Percentiles rank a stretch among this genome's conserved stretches.
phyloP scores from a whole-genome alignment of 2,888 invertebrate species.

The Caenorhabditis sp. region DNA sequence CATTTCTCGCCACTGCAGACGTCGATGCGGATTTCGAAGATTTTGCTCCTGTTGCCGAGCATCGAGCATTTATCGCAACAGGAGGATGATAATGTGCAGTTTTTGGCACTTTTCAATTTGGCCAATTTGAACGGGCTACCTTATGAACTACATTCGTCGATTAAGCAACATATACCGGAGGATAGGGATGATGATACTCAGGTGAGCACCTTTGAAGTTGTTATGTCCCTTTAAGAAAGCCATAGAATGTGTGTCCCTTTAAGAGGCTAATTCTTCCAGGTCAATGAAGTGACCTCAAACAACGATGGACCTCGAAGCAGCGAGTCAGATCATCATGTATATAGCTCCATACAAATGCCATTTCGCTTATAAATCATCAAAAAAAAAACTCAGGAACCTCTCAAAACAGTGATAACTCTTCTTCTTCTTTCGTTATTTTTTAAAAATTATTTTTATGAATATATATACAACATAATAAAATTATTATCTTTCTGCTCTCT shows the following conservation, averaged over 20 bases:
- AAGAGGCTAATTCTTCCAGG: slow-evolving; percentile 24
- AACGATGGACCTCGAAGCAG: slow-evolving; percentile 33
- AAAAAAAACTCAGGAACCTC: slow-evolving; percentile 6
- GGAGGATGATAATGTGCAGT: slow-evolving; percentile 64
- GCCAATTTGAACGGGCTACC: slow-evolving; percentile 61
- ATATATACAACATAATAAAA: too few relatives aligned
- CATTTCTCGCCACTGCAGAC: slow-evolving; percentile 46
- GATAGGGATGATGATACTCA: slow-evolving; percentile 45
- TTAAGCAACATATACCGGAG: slow-evolving; percentile 46
- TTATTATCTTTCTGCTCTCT: too few relatives aligned
- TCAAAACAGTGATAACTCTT: background rate
- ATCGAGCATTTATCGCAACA: slow-evolving; percentile 64
- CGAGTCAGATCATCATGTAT: slow-evolving; percentile 12
- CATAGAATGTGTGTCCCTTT: too few relatives aligned
- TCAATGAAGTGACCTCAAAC: slow-evolving; percentile 53
- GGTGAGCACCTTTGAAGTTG: slow-evolving; percentile 12
- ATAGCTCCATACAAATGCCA: background rate
- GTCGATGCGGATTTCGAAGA: slow-evolving; percentile 52
- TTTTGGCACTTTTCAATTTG: slow-evolving; percentile 61
- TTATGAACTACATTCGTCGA: slow-evolving; percentile 58
- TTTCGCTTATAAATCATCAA: background rate
- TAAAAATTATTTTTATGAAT: too few relatives aligned
- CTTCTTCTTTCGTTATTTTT: too few relatives aligned
- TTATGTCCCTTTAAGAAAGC: too few relatives aligned
- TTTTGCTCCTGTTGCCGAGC: slow-evolving; percentile 51